phyloP scores from a whole-genome alignment of 2,113 vertebrate species.

The Elaphurus davidianus region DNA sequence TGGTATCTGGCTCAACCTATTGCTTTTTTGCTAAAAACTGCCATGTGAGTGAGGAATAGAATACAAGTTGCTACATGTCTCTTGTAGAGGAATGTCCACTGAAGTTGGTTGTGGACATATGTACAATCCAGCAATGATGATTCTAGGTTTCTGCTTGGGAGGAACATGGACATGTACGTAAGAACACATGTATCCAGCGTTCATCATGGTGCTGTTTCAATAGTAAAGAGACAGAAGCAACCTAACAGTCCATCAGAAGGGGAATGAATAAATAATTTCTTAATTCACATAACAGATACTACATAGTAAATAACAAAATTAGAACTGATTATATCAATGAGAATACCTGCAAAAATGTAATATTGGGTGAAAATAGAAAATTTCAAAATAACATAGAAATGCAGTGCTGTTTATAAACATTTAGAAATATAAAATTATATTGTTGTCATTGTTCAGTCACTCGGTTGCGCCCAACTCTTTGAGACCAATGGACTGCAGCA shows the following conservation, averaged over 20 bases:
- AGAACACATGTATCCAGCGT: not conserved
- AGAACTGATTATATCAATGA: not conserved
- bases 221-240: not conserved
- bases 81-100: not conserved
- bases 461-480: fast-evolving
- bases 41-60: not conserved
- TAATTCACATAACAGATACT: not conserved
- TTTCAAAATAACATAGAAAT: not conserved
- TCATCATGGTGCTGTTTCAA: not conserved
- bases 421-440: not conserved
- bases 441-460: not conserved
- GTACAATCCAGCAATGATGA: not conserved
- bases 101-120: not conserved
- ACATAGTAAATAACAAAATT: not conserved
- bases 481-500: not conserved
- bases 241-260: not conserved
- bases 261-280: not conserved
- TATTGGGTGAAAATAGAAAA: not conserved
- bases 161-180: not conserved
- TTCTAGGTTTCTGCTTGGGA: not conserved
- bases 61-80: not conserved
- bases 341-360: not conserved
- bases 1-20: not conserved
- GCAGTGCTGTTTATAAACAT: not conserved
- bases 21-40: not conserved